Conservation (phyloP, 2,113 vertebrate genomes). For the Opisthocomus hoazin region DNA sequence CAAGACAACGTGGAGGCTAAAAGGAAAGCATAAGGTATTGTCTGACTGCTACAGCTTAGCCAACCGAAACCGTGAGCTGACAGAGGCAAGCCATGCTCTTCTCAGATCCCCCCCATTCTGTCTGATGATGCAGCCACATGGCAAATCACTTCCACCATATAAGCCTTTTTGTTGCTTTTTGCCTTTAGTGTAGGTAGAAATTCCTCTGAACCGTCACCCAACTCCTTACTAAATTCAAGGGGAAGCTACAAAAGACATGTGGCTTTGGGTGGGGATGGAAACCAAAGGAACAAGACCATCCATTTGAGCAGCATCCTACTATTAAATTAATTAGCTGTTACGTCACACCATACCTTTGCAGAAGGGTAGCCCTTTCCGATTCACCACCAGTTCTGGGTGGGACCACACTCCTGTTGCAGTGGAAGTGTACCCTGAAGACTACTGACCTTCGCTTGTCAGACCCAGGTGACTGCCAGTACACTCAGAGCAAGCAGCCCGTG, state of each 20-base stretch:
- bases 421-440: neutral
- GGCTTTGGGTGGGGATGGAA: constrained; percentile 25
- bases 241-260: neutral
- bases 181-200: neutral
- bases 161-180: neutral
- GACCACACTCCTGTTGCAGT: neutral
- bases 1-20: neutral
- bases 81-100: neutral
- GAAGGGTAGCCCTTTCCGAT: neutral
- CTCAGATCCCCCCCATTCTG: neutral
- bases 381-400: neutral
- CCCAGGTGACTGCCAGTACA: neutral
- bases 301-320: constrained; percentile 31
- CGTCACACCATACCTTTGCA: neutral
- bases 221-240: neutral
- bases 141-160: neutral
- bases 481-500: neutral
- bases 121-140: neutral
- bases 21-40: neutral
- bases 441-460: neutral
- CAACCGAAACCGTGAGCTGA: neutral
- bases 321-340: constrained; percentile 37
- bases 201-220: neutral
- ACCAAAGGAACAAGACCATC: constrained; percentile 8
- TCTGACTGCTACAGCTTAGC: neutral